Evolutionary conservation across 1,140 invertebrate species (phyloP), one percentile per base, ranked within the genome.

Genomic region (Augochlora pura): DNA sequence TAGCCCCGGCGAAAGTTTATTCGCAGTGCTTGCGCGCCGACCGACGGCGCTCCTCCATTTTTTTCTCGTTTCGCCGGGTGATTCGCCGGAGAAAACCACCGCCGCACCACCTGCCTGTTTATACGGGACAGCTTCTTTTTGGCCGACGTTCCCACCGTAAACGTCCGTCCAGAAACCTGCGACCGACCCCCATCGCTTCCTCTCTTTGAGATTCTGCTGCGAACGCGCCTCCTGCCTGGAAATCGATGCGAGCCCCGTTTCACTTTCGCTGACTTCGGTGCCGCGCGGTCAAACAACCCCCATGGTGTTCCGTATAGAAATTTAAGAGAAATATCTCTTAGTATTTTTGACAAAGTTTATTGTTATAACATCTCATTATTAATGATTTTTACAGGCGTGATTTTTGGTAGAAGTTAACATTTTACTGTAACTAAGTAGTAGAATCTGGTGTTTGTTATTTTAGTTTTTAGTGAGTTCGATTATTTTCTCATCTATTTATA

Each of bases 1-100:
- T 83, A 83, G 79, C 67, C 66, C 63, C 67, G 76, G 69, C 25
- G 67, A 79, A 86, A 87, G 85, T 86, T 86, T 84, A 74, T 77
- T 76, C 80, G 73, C 57, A 39, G 46, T 42, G 65, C 70, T 74
- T 46, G 80, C 54, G 52, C n/a, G 32, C 46, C 69, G n/a, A 21
- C 68, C 69, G 1, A 38, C 52, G 54, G 69, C 59, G 57, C 42
- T 66, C n/a, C 23, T 76, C 67, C 60, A 76, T 78, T 85, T 82
- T 83, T 69, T 70, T 78, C 18, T 57, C n/a, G 16, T 82, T 66
- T 81, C 77, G 77, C 42, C 68, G 27, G 16, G 42, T 42, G 65
- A 39, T 68, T 57, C 67, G 23, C 54, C 49, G 54, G 12, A 49
- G 32, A 32, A 63, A 66, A 27, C 54, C 46, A 64, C 21, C 32